Evolutionary conservation across 1,140 invertebrate genomes (phyloP).

Genomic region (Macrosteles quadrilineatus): DNA sequence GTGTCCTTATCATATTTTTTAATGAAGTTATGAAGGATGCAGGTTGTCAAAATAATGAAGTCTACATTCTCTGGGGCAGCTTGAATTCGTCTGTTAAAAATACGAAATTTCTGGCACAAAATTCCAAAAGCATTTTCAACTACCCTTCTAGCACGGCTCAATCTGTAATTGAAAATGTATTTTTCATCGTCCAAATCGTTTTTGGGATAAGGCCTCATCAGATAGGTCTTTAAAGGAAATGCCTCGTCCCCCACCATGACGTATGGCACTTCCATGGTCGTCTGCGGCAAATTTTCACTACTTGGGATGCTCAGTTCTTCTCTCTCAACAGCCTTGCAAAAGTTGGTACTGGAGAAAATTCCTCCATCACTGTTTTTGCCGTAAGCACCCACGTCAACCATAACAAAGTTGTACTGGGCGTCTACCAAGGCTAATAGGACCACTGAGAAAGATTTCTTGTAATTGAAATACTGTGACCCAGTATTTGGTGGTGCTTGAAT

Average conservation of each 20-base stretch:
- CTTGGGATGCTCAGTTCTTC: conserved; percentile 20
- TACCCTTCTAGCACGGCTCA: conserved; percentile 40
- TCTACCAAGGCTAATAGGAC: conserved; percentile 48
- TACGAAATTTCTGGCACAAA: conserved; percentile 41
- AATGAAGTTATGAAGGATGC: no score
- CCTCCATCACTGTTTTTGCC: neutral
- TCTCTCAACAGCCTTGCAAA: neutral
- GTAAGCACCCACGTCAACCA: neutral
- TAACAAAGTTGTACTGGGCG: neutral
- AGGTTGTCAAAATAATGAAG: no score
- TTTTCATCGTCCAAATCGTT: conserved; percentile 36
- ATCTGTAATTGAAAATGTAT: conserved; percentile 46
- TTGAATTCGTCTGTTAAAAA: conserved; percentile 32
- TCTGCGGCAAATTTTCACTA: neutral
- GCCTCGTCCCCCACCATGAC: conserved; percentile 49
- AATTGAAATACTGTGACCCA: conserved; percentile 51
- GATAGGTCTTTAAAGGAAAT: conserved; percentile 46
- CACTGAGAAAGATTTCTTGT: conserved; percentile 50
- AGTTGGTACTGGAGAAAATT: neutral
- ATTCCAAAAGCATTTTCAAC: conserved; percentile 40
- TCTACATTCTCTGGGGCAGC: no score
- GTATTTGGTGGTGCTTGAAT: conserved; percentile 49
- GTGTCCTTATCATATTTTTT: no score
- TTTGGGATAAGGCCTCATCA: conserved; percentile 48
- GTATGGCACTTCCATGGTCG: neutral